Evolutionary conservation across 2,113 vertebrate genomes (phyloP), one percentile per base, ranked within the genome.

Genomic region (Amphiprion percula): DNA sequence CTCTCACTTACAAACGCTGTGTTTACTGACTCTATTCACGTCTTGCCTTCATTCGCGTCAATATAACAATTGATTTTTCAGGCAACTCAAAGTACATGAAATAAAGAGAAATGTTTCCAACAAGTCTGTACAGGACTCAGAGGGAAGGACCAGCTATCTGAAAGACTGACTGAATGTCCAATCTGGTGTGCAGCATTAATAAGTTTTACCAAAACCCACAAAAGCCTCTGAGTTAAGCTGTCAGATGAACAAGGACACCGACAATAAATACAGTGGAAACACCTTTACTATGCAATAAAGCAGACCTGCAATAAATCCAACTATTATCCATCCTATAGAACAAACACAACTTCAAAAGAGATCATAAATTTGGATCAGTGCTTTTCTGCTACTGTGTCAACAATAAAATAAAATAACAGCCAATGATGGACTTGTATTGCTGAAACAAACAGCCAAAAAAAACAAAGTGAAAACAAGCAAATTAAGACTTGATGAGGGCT

Each of bases 31-130:
- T 80, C 61, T 10, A 37, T 56, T 68, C 77, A 69, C 80, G 52
- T 74, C 72, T 62, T 14, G 10, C 46, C 37, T 77, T 80, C 65
- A 63, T 78, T 76, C 10, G 19, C 55, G 56, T 60, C 83, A 88
- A 80, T 79, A 58, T 16, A 30, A 28, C 33, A 24, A 87, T 70
- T 72, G 61, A 81, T 81, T 85, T 78, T 69, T 55, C 11, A 46
- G 71, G 65, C 37, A 49, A 71, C 15, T 54, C 66, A 52, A 63
- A 56, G 50, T 15, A 3, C 4, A 23, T 46, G 21, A 56, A 77
- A 53, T 44, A 55, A 64, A 68, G 14, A 81, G 11, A 71, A 71
- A 78, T 67, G 30, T 21, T 75, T 61, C 17, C 39, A 77, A 61
- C 21, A 60, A 54, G 14, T 67, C 70, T 64, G 55, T 21, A 28